phyloP scores from a whole-genome alignment of 92 coral and sea anemone species.

The Galaxea fascicularis region DNA sequence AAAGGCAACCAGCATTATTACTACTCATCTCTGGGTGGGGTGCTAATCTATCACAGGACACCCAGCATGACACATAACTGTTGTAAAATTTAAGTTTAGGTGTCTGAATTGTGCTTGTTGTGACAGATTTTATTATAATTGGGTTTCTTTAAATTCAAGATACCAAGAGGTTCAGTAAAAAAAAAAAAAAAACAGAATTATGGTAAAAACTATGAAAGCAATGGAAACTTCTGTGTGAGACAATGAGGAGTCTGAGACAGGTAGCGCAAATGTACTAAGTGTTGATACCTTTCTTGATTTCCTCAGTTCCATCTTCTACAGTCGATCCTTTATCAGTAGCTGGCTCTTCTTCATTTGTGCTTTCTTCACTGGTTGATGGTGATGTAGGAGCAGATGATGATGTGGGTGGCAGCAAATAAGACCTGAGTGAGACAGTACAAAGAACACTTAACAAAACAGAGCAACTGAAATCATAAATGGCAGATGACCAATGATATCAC shows the following conservation, averaged over 20 bases:
- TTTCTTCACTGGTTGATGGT: conserved; percentile 44
- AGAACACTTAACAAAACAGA: neutral
- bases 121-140: too few relatives aligned
- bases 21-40: too few relatives aligned
- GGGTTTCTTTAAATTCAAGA: too few relatives aligned
- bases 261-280: too few relatives aligned
- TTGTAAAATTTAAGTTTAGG: too few relatives aligned
- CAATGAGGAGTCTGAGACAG: too few relatives aligned
- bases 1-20: too few relatives aligned
- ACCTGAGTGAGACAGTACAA: neutral
- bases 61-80: too few relatives aligned
- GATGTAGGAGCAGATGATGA: conserved; percentile 46
- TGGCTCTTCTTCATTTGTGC: conserved; percentile 29
- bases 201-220: neutral
- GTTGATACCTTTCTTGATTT: conserved; percentile 35
- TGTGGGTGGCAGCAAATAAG: conserved; percentile 47
- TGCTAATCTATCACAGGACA: too few relatives aligned
- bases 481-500: neutral
- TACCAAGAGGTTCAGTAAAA: too few relatives aligned
- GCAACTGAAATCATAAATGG: neutral
- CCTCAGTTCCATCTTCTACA: conserved; percentile 14
- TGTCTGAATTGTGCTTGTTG: too few relatives aligned
- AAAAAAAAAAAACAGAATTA: neutral
- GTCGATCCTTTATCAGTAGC: conserved; percentile 3
- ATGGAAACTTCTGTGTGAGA: too few relatives aligned